Conservation (phyloP, 2,888 invertebrate genomes). For the Ellobium chinense region DNA sequence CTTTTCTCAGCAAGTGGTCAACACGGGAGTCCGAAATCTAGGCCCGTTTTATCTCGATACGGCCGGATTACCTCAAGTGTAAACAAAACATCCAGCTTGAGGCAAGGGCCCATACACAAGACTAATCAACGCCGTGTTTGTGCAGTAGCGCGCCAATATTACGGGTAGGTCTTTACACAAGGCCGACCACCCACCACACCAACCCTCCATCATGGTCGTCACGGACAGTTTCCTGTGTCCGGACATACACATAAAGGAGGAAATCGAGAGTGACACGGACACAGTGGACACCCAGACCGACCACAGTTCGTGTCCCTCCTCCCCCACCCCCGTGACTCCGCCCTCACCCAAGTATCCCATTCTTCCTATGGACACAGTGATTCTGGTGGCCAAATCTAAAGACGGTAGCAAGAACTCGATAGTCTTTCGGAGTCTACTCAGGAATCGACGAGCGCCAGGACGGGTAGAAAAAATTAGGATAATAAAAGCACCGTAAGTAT, state of each 20-base stretch:
- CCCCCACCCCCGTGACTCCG: constrained; percentile 13
- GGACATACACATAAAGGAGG: constrained; percentile 32
- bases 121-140: too few relatives aligned
- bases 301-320: constrained; percentile 26
- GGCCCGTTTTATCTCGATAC: too few relatives aligned
- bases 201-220: constrained; percentile 28
- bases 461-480: constrained; percentile 60
- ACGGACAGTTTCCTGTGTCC: constrained; percentile 17
- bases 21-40: too few relatives aligned
- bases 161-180: too few relatives aligned
- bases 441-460: constrained; percentile 43
- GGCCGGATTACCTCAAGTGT: not conserved
- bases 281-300: constrained; percentile 21
- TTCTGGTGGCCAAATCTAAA: constrained; percentile 36
- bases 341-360: not conserved
- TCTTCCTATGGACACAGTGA: constrained; percentile 40
- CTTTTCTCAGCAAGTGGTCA: too few relatives aligned
- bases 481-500: constrained; percentile 55
- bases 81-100: not conserved
- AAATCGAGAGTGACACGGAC: constrained; percentile 49
- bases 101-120: too few relatives aligned
- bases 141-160: too few relatives aligned
- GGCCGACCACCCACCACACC: too few relatives aligned
- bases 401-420: constrained; percentile 41
- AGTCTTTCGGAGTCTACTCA: constrained; percentile 43